These are phyloP conservation scores for Melitaea cinxia DNA, from an alignment of 1,140 invertebrate genomes.

Conservation along the genomic window DNA sequence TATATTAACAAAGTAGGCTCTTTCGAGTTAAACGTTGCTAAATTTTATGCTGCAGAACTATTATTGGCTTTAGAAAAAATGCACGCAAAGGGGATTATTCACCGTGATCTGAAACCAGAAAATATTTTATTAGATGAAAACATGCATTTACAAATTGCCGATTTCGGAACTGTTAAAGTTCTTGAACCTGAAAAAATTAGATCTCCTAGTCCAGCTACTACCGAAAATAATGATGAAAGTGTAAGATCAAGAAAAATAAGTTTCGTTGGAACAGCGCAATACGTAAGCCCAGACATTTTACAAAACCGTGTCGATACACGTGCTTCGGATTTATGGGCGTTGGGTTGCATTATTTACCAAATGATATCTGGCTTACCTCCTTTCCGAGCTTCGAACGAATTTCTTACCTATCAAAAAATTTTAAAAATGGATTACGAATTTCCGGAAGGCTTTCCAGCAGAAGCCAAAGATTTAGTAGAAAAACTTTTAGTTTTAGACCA, in stretches of 20 bases:
- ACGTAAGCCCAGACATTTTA: conserved; percentile 97
- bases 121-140: conserved; percentile 95
- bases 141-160: conserved; percentile 98
- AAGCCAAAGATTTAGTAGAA: conserved; percentile 93
- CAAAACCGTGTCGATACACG: conserved; percentile 90
- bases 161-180: conserved; percentile 98
- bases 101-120: conserved; percentile 95
- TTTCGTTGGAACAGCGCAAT: conserved; percentile 99
- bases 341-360: conserved; percentile 98
- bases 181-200: conserved; percentile 77
- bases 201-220: conserved; percentile 42
- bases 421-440: conserved; percentile 95
- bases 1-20: conserved; percentile 95
- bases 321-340: conserved; percentile 98
- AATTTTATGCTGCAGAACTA: conserved; percentile 97
- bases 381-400: conserved; percentile 96
- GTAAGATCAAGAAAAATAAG: conserved; percentile 87
- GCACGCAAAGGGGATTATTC: conserved; percentile 94
- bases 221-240: conserved; percentile 61
- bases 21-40: conserved; percentile 94
- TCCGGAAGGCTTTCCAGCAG: conserved; percentile 93
- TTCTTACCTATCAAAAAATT: conserved; percentile 98
- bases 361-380: conserved; percentile 97
- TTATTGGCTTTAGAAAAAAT: conserved; percentile 95
- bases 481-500: conserved; percentile 93